Conservation (phyloP, 1,140 invertebrate genomes). For the Drosophila gunungcola region DNA sequence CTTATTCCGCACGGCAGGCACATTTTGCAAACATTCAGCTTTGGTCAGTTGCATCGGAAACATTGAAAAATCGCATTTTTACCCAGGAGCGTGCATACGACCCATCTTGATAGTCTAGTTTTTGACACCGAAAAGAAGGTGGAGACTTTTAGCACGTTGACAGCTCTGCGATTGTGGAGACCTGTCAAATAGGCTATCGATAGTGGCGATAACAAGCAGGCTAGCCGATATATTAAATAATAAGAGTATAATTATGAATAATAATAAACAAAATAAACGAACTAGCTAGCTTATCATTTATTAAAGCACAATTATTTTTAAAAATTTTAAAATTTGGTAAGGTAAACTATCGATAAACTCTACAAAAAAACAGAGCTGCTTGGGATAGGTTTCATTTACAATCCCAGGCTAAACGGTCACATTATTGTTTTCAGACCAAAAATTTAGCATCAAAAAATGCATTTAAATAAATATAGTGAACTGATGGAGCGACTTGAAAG, state of each 20-base stretch:
- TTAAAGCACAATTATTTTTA: fast-evolving
- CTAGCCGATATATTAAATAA: not conserved
- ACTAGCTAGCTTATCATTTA: not conserved
- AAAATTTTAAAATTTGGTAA: not conserved
- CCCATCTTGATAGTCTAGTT: constrained; percentile 80
- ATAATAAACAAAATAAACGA: not conserved
- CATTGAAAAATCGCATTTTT: constrained; percentile 53
- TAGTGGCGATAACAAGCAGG: not conserved
- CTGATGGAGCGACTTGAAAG: constrained; percentile 45
- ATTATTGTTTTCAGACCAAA: constrained; percentile 6
- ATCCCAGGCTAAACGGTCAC: constrained; percentile 2
- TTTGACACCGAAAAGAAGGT: constrained; percentile 80
- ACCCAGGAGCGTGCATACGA: constrained; percentile 83
- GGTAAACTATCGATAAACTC: constrained; percentile 19
- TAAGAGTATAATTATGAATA: fast-evolving
- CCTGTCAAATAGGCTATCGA: constrained; percentile 28
- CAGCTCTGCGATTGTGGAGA: constrained; percentile 43
- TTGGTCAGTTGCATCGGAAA: constrained; percentile 10
- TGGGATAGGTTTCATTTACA: not conserved
- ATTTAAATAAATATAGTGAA: constrained; percentile 61
- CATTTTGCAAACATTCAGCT: constrained; percentile 45
- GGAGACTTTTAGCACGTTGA: constrained; percentile 61
- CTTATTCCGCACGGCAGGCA: constrained; percentile 16
- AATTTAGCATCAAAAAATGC: constrained; percentile 57
- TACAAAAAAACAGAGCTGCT: constrained; percentile 16